Conservation (phyloP, 2,888 invertebrate species). For the Nezara viridula region DNA sequence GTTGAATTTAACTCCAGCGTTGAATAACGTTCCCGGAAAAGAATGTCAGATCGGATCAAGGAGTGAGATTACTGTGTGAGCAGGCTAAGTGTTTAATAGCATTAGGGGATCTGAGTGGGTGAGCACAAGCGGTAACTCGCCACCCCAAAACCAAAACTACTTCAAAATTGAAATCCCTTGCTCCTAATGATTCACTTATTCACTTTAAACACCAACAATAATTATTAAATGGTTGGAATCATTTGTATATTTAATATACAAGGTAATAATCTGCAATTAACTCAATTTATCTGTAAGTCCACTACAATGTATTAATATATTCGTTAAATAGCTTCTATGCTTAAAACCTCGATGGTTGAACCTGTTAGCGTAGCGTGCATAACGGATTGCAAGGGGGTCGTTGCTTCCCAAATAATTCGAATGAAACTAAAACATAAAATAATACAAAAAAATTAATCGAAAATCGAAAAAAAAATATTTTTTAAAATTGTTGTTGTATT, state of each 20-base stretch:
- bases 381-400: too few relatives aligned
- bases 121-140: neutral
- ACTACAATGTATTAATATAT: too few relatives aligned
- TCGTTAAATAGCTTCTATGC: too few relatives aligned
- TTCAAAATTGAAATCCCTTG: neutral
- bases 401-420: too few relatives aligned
- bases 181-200: neutral
- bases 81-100: slow-evolving; percentile 3
- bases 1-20: neutral
- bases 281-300: too few relatives aligned
- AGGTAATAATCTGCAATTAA: too few relatives aligned
- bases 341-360: too few relatives aligned
- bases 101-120: neutral
- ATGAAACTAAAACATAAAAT: too few relatives aligned
- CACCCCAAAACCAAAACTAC: slow-evolving; percentile 22
- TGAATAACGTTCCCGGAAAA: neutral
- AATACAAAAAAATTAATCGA: too few relatives aligned
- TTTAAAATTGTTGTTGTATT: too few relatives aligned
- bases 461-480: too few relatives aligned
- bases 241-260: neutral
- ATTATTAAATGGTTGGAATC: neutral
- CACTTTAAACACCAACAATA: neutral
- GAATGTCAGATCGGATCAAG: slow-evolving; percentile 8
- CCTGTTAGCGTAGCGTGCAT: too few relatives aligned
- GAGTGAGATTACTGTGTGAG: neutral